These are phyloP conservation scores for Xanthia icteritia DNA, from an alignment of 2,888 invertebrate genomes.

Conservation along the genomic window DNA sequence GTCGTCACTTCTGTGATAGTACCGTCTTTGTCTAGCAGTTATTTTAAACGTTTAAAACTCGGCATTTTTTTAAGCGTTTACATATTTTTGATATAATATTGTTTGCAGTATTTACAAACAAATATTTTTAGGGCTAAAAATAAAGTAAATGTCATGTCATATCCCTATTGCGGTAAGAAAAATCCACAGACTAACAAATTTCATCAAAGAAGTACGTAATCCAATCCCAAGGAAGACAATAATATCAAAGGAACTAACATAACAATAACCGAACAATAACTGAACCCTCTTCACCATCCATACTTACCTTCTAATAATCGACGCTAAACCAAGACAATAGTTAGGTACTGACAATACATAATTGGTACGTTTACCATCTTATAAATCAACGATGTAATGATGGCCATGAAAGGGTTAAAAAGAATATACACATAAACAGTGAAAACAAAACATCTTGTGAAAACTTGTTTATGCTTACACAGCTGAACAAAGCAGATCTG, in stretches of 20 bases:
- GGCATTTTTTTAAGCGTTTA: not conserved
- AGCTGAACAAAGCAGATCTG: not conserved
- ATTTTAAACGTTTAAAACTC: not conserved
- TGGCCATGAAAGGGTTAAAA: not conserved
- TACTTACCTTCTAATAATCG: constrained; percentile 26
- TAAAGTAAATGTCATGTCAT: no score
- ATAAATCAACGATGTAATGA: not conserved
- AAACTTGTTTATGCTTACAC: no score
- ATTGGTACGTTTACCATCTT: not conserved
- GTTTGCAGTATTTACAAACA: no score
- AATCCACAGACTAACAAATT: not conserved
- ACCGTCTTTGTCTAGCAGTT: not conserved
- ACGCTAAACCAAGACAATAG: not conserved
- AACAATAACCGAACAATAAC: constrained; percentile 4
- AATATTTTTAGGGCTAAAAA: no score
- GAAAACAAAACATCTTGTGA: not conserved
- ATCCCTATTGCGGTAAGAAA: not conserved
- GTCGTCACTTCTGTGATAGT: not conserved
- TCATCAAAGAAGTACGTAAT: not conserved
- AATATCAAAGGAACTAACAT: not conserved
- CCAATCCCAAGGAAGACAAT: not conserved
- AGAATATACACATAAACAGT: not conserved
- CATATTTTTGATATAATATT: not conserved
- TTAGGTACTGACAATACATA: not conserved
- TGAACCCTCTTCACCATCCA: constrained; percentile 1